phyloP scores from a whole-genome alignment of 2,888 invertebrate genomes.

The Syritta pipiens region DNA sequence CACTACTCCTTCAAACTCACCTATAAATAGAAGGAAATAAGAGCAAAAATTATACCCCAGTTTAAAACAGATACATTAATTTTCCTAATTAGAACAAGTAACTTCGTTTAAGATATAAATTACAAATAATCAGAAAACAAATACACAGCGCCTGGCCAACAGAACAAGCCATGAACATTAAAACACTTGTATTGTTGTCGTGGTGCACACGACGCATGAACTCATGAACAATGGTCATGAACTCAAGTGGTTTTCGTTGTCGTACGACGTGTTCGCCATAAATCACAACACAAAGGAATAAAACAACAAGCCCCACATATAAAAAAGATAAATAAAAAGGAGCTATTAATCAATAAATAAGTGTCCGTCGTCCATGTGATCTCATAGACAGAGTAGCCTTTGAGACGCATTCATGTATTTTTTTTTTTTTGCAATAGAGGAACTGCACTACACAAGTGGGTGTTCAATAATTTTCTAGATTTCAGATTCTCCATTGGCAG shows the following conservation, averaged over 20 bases:
- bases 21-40: constrained; percentile 27
- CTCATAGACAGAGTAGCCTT: not conserved
- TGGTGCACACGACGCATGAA: constrained; percentile 12
- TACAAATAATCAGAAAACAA: constrained; percentile 16
- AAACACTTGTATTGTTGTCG: not conserved
- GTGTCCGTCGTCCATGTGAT: not conserved
- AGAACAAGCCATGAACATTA: constrained; percentile 10
- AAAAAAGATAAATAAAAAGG: not conserved
- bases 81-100: not conserved
- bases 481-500: too few relatives aligned
- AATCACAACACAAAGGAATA: constrained; percentile 40
- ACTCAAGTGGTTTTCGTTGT: constrained; percentile 44
- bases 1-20: constrained; percentile 38
- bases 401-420: not conserved
- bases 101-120: constrained; percentile 23
- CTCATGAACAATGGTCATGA: constrained; percentile 39
- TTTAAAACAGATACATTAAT: constrained; percentile 7
- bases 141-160: constrained; percentile 20
- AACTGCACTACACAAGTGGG: constrained; percentile 18
- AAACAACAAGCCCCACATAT: not conserved
- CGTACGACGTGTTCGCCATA: constrained; percentile 30
- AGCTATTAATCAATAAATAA: constrained; percentile 21
- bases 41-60: not conserved
- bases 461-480: constrained; percentile 47
- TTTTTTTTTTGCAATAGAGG: not conserved